Percentiles rank a stretch among this genome's conserved stretches.
Conservation (phyloP, 2,797 vertebrate species). For the Oryzias sinensis region DNA sequence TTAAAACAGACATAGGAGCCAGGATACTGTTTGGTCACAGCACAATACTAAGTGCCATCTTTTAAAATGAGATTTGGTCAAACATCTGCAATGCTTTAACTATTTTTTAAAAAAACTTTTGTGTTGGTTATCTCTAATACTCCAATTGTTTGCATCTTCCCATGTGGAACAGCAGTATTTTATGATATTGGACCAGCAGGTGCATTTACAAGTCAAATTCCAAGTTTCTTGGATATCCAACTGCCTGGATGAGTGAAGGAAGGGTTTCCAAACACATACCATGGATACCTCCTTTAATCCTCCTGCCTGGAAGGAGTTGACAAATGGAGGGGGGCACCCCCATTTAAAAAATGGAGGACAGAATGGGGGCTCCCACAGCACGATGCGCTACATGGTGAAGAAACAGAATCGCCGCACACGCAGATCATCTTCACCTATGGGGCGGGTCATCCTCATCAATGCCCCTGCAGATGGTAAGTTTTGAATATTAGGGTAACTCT, state of each 20-base stretch:
- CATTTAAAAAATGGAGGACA: slow-evolving; percentile 68
- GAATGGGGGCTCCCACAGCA: slow-evolving; percentile 82
- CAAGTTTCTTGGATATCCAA: slow-evolving; percentile 18
- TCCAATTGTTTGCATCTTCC: no score
- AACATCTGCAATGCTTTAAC: no score
- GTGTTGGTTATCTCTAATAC: no score
- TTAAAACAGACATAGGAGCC: no score
- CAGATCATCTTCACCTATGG: slow-evolving; percentile 90
- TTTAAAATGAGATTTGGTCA: no score
- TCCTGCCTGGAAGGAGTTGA: slow-evolving; percentile 79
- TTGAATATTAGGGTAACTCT: background rate
- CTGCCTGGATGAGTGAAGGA: slow-evolving; percentile 76
- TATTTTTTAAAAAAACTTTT: no score
- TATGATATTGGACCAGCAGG: slow-evolving; percentile 7
- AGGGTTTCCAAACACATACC: slow-evolving; percentile 34
- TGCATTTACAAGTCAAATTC: background rate
- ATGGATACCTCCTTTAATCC: slow-evolving; percentile 85
- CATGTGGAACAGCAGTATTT: no score
- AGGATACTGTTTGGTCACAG: no score
- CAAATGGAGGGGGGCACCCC: slow-evolving; percentile 79
- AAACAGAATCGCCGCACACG: slow-evolving; percentile 84
- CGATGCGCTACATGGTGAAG: slow-evolving; percentile 83
- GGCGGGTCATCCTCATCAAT: slow-evolving; percentile 96
- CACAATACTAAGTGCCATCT: no score
- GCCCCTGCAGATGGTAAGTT: slow-evolving; percentile 88